Evolutionary conservation across 92 coral and sea anemone species (phyloP).

Genomic region (Phenganax subtilis): DNA sequence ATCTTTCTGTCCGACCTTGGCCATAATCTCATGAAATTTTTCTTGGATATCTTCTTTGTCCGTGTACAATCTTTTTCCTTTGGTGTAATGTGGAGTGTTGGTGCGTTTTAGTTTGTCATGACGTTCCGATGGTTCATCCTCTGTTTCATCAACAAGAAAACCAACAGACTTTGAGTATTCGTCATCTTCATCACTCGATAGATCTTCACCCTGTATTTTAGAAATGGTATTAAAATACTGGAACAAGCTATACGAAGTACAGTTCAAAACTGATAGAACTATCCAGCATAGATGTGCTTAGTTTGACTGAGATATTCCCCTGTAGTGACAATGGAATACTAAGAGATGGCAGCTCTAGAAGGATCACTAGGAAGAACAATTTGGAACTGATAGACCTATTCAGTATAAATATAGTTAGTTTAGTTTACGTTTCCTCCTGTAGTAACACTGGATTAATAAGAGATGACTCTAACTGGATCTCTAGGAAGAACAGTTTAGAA

Average conservation of each 20-base stretch:
- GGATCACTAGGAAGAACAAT: background rate
- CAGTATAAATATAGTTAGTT: background rate
- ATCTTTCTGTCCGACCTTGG: constrained; percentile 64
- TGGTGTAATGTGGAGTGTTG: constrained; percentile 93
- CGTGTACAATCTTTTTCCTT: constrained; percentile 75
- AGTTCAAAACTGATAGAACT: background rate
- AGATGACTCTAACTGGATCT: too few relatives aligned
- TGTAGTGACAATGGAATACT: too few relatives aligned
- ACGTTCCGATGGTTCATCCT: constrained; percentile 64
- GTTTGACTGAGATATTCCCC: too few relatives aligned
- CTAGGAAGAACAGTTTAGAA: background rate
- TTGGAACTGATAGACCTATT: background rate
- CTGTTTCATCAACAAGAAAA: constrained; percentile 80
- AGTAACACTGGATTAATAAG: too few relatives aligned
- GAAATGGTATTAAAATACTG: background rate
- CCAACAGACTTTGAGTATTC: constrained; percentile 60
- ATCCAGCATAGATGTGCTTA: too few relatives aligned
- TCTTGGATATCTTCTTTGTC: constrained; percentile 68
- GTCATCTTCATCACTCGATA: constrained; percentile 57
- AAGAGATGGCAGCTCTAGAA: background rate
- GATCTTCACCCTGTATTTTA: constrained; percentile 41
- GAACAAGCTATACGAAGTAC: background rate
- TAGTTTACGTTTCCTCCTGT: too few relatives aligned
- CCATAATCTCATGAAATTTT: constrained; percentile 83
- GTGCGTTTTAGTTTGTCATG: constrained; percentile 72